Evolutionary conservation across 2,888 invertebrate species (phyloP).

Genomic region (Hydropsyche betteni): DNA sequence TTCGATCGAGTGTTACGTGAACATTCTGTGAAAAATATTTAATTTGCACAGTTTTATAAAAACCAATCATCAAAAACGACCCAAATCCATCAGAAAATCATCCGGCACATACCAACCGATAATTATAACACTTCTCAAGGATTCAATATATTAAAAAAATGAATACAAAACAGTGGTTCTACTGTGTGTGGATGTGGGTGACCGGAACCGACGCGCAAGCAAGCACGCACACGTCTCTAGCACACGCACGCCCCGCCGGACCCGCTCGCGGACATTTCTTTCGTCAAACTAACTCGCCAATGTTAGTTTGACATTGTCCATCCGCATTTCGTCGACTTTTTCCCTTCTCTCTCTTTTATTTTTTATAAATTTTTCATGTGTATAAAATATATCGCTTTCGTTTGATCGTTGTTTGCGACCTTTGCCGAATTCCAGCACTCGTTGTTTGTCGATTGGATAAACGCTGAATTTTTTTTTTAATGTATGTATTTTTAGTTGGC

Average conservation of each 20-base stretch:
- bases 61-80: too few species aligned
- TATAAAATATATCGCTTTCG: not conserved
- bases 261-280: conserved; percentile 53
- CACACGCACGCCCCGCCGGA: conserved; percentile 44
- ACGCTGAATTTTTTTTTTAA: too few species aligned
- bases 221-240: conserved; percentile 33
- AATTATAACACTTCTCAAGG: too few species aligned
- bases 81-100: too few species aligned
- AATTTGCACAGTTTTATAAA: too few species aligned
- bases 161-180: too few species aligned
- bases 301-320: conserved; percentile 53
- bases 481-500: too few species aligned
- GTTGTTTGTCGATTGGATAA: too few species aligned
- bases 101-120: too few species aligned
- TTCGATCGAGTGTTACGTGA: too few species aligned
- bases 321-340: conserved; percentile 46
- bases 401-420: conserved; percentile 26
- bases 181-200: not conserved
- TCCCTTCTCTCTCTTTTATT: conserved; percentile 22
- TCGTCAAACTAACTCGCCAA: conserved; percentile 52
- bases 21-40: too few species aligned
- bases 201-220: conserved; percentile 38
- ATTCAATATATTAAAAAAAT: too few species aligned
- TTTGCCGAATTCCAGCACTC: conserved; percentile 21
- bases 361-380: not conserved